A percentile compares a stretch with the other conserved stretches of the same genome.
phyloP scores from a whole-genome alignment of 1,140 invertebrate genomes.

The Cephus cinctus region DNA sequence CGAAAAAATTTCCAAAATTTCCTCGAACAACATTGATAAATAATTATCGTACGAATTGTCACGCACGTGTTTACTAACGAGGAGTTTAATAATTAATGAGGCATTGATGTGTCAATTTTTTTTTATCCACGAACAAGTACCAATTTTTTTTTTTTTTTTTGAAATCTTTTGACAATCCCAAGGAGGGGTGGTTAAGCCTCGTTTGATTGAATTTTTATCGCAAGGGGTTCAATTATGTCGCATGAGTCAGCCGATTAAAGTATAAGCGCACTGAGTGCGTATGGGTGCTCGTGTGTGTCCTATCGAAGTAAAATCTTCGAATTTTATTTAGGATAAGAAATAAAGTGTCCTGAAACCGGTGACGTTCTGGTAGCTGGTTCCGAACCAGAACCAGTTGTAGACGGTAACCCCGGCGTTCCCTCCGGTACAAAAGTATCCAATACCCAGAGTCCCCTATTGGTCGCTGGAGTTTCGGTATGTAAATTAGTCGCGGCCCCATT shows the following conservation, averaged over 20 bases:
- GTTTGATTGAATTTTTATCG: not conserved
- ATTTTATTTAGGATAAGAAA: not conserved
- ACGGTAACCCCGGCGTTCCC: too few relatives aligned
- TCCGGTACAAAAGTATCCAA: too few relatives aligned
- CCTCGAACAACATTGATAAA: too few relatives aligned
- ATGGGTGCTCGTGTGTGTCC: too few relatives aligned
- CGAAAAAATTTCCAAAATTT: too few relatives aligned
- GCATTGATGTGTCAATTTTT: too few relatives aligned
- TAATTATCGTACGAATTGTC: too few relatives aligned
- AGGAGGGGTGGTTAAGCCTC: not conserved
- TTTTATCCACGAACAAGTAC: too few relatives aligned
- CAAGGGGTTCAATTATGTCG: conserved; percentile 4
- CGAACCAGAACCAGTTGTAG: too few relatives aligned
- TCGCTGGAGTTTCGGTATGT: conserved; percentile 27
- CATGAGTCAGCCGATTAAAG: not conserved
- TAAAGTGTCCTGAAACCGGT: conserved; percentile 14
- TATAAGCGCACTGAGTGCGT: not conserved
- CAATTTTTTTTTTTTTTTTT: not conserved
- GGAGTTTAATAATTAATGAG: too few relatives aligned
- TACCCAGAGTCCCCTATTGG: conserved; percentile 19
- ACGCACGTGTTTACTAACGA: too few relatives aligned
- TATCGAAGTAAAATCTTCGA: not conserved
- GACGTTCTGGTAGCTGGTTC: conserved; percentile 14
- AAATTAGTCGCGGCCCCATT: conserved; percentile 34
- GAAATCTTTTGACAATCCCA: not conserved